These are phyloP conservation scores for Biston betularia DNA, from an alignment of 2,888 invertebrate species.

Conservation along the genomic window DNA sequence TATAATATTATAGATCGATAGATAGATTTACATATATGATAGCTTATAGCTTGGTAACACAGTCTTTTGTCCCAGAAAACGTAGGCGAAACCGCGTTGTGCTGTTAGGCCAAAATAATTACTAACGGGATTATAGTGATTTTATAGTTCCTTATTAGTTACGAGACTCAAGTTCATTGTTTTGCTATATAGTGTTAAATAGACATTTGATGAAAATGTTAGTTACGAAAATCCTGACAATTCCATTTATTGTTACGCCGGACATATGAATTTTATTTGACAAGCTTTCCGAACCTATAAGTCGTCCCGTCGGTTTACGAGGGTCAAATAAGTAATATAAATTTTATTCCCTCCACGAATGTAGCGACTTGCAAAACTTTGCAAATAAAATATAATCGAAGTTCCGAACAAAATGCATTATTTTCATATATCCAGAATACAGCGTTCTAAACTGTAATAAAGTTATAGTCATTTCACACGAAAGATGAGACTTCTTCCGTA, in stretches of 20 bases:
- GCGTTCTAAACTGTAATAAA: conserved; percentile 26
- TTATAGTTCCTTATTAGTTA: too few relatives aligned
- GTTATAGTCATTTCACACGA: conserved; percentile 15
- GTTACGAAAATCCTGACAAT: conserved; percentile 25
- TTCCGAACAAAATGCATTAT: conserved; percentile 32
- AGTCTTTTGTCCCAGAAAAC: too few relatives aligned
- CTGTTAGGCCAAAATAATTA: too few relatives aligned
- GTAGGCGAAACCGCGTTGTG: too few relatives aligned
- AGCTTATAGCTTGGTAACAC: too few relatives aligned
- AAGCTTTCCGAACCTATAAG: conserved; percentile 46
- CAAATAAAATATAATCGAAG: conserved; percentile 35
- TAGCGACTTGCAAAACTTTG: conserved; percentile 39
- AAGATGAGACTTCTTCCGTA: conserved; percentile 4
- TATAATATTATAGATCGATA: too few relatives aligned
- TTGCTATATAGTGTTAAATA: neutral
- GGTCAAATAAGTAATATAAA: conserved; percentile 45
- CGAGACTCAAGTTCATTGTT: neutral
- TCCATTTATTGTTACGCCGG: conserved; percentile 37
- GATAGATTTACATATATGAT: too few relatives aligned
- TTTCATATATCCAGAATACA: conserved; percentile 25
- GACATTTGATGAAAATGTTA: conserved; percentile 15
- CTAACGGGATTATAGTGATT: too few relatives aligned
- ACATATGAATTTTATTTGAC: conserved; percentile 45
- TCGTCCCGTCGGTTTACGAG: conserved; percentile 41
- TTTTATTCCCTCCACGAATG: conserved; percentile 43